Base-by-base conservation (phyloP, 2,888 invertebrate genomes). In the Ariolimax columbianus region DNA sequence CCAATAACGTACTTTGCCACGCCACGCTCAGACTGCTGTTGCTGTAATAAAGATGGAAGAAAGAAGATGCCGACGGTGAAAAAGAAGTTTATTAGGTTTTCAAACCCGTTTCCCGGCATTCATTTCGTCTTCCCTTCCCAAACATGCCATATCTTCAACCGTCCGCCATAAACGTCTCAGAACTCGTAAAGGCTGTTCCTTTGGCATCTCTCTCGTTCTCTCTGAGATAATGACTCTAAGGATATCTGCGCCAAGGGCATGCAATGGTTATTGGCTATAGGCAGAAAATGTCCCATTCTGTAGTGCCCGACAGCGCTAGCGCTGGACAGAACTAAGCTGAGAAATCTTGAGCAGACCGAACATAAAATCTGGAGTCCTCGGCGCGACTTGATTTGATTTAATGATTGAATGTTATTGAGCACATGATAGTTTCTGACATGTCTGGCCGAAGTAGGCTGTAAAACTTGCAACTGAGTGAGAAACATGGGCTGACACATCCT, bases 331-430 rank as follows among this genome's bases (percentile, higher is more conserved):
- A 75, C 75, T 51, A 75, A 51, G 75, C 47, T 7, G 75, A 51
- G 33, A 75, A 75, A 51, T 75, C 51, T 17, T 33, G 23, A 51
- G 75, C 51, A 75, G 33, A 19, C 19, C 51, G 51, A 51, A 75
- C 75, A 75, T 75, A 75, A 75, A 75, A 75, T 51, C 51, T 2
- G 0, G n/a, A 4, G 51, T 33, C 51, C 19, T 33, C 33, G 75
- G 51, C 75, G 75, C 47, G 75, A 75, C 75, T 75, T 30, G 75
- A 51, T 75, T 51, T 75, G 75, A 75, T 75, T 47, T 51, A 75
- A 75, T 51, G 75, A 75, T 75, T 75, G 33, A 75, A 33, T 51
- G 75, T 51, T 75, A 75, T 75, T 51, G 75, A 33, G 75, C 19
- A 51, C 51, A 75, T 36, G 40, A 75, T 51, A 26, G 75, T 51